Conservation (phyloP, 2,888 invertebrate genomes). For the Melinopterus prodromus region DNA sequence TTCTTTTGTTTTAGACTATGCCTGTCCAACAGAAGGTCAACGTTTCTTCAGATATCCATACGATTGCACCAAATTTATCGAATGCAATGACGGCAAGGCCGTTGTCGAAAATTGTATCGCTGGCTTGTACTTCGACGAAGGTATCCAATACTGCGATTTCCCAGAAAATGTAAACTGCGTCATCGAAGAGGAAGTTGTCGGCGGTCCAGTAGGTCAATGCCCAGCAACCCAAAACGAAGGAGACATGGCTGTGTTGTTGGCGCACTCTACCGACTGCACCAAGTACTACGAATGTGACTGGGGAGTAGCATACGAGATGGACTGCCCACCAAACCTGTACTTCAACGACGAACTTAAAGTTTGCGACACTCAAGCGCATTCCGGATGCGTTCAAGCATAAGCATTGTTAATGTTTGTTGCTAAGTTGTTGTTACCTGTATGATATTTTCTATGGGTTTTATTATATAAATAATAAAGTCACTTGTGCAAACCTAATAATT, state of each 20-base stretch:
- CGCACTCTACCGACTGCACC: conserved; percentile 21
- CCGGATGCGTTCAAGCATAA: conserved; percentile 34
- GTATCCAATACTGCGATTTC: conserved; percentile 32
- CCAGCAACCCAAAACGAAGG: neutral
- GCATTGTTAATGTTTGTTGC: neutral
- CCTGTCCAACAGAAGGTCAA: conserved; percentile 5
- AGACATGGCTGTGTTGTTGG: neutral
- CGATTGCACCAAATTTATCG: conserved; percentile 26
- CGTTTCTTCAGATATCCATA: conserved; percentile 18
- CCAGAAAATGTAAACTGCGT: conserved; percentile 33
- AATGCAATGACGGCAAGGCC: conserved; percentile 28
- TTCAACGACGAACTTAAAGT: conserved; percentile 28
- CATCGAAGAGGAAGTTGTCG: conserved; percentile 34
- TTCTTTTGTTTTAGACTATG: neutral
- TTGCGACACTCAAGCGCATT: conserved; percentile 41
- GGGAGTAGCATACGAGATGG: conserved; percentile 18
- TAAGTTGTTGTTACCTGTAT: neutral
- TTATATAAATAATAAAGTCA: neutral
- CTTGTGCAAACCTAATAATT: neutral
- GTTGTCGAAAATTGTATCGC: conserved; percentile 29
- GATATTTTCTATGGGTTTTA: neutral
- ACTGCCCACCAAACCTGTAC: conserved; percentile 31
- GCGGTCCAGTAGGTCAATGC: neutral
- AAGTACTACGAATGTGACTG: conserved; percentile 30
- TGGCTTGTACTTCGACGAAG: conserved; percentile 30